Conservation (phyloP, 2,888 invertebrate genomes). For the Stenodera caucasica region DNA sequence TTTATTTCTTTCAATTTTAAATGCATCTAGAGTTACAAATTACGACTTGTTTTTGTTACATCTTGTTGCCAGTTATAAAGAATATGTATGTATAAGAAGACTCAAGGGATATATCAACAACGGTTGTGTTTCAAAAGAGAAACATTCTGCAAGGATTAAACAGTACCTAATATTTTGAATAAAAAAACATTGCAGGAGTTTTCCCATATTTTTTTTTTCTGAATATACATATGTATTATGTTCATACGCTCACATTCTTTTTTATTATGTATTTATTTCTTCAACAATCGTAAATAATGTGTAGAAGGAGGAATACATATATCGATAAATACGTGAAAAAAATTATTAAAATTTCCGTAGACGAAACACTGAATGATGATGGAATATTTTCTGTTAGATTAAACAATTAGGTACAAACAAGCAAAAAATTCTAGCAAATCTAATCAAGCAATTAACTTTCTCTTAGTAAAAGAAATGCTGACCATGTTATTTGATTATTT, state of each 20-base stretch:
- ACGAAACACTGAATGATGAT: background rate
- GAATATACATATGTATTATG: too few species aligned
- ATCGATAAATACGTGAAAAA: too few species aligned
- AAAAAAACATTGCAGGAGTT: slow-evolving; percentile 13
- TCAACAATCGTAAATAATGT: too few species aligned
- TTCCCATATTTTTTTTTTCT: background rate
- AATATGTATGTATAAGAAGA: slow-evolving; percentile 25
- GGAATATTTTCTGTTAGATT: background rate
- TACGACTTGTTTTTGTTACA: slow-evolving; percentile 22
- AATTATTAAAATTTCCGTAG: too few species aligned
- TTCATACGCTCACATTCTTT: too few species aligned
- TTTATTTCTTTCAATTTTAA: background rate
- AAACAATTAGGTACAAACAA: background rate
- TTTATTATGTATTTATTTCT: background rate
- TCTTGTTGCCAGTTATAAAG: slow-evolving; percentile 23
- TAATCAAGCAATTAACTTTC: slow-evolving; percentile 15
- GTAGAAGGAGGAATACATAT: too few species aligned
- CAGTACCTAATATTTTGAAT: slow-evolving; percentile 20
- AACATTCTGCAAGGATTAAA: slow-evolving; percentile 27
- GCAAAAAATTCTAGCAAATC: slow-evolving; percentile 13
- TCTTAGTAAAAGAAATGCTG: slow-evolving; percentile 5
- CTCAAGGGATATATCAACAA: slow-evolving; percentile 28
- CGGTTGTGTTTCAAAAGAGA: slow-evolving; percentile 25
- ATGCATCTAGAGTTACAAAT: slow-evolving; percentile 2
- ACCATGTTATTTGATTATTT: slow-evolving; percentile 8